phyloP scores from a whole-genome alignment of 2,113 vertebrate species.

The Eurypyga helias region DNA sequence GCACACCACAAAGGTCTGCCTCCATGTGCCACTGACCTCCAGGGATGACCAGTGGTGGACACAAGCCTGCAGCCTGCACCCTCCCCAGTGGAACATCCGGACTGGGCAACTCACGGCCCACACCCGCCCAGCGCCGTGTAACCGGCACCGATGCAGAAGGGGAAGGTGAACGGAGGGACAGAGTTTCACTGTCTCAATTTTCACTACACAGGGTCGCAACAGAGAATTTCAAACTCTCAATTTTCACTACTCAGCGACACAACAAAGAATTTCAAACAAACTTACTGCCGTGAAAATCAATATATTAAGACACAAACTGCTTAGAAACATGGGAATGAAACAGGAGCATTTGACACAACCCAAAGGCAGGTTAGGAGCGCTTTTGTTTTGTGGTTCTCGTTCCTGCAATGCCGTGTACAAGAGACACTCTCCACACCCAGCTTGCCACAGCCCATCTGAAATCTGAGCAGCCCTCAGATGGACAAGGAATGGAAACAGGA shows the following conservation, averaged over 20 bases:
- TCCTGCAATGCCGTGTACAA: neutral
- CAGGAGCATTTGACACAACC: neutral
- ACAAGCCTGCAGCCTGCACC: neutral
- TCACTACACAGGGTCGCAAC: neutral
- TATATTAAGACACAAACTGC: neutral
- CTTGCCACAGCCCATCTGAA: slow-evolving; percentile 17
- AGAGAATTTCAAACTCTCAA: neutral
- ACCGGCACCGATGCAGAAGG: neutral
- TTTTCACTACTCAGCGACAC: neutral
- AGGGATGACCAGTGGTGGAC: accelerated
- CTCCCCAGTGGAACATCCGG: accelerated
- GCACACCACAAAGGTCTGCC: neutral
- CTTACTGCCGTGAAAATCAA: neutral
- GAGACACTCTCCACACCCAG: slow-evolving; percentile 3
- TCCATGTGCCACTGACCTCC: accelerated
- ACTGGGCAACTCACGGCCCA: neutral
- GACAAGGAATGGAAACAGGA: neutral
- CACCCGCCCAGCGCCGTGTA: neutral
- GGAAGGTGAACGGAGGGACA: neutral
- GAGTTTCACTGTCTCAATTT: neutral
- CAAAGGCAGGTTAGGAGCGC: neutral
- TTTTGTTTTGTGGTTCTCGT: neutral
- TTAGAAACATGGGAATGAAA: neutral
- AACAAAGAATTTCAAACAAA: neutral
- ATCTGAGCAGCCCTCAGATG: slow-evolving; percentile 43